Percentiles rank a stretch among this genome's conserved stretches.
These are phyloP conservation scores for Xiphorhynchus elegans DNA, from an alignment of 2,113 vertebrate species.

Conservation along the genomic window DNA sequence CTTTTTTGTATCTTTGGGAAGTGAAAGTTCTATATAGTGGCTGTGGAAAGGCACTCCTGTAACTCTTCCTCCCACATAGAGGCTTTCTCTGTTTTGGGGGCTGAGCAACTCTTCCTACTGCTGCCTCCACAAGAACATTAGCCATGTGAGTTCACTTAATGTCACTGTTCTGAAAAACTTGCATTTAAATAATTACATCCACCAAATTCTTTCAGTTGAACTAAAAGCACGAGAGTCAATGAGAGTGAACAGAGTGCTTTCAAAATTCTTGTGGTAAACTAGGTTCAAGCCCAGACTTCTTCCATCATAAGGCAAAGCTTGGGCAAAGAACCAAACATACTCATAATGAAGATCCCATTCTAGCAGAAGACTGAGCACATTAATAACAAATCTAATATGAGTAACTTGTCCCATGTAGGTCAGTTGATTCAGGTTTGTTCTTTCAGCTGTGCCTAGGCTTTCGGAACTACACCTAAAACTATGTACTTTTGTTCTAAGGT, in stretches of 20 bases:
- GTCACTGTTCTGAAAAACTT: not conserved
- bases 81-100: not conserved
- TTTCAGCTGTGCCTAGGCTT: not conserved
- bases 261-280: not conserved
- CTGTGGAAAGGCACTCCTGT: not conserved
- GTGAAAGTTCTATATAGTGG: not conserved
- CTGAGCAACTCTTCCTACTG: not conserved
- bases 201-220: not conserved
- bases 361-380: not conserved
- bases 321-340: not conserved
- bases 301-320: not conserved
- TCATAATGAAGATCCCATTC: not conserved
- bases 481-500: not conserved
- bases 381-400: not conserved
- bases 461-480: not conserved
- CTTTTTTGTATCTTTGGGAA: not conserved
- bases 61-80: not conserved
- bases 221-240: not conserved
- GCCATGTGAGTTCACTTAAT: not conserved
- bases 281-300: not conserved
- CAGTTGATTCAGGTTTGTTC: not conserved
- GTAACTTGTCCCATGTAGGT: not conserved
- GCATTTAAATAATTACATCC: not conserved
- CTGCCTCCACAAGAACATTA: not conserved
- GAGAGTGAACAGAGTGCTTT: not conserved